A percentile compares a stretch with the other conserved stretches of the same genome.
These are phyloP conservation scores for Tetragonula clypearis DNA, from an alignment of 1,140 invertebrate species.

Conservation along the genomic window DNA sequence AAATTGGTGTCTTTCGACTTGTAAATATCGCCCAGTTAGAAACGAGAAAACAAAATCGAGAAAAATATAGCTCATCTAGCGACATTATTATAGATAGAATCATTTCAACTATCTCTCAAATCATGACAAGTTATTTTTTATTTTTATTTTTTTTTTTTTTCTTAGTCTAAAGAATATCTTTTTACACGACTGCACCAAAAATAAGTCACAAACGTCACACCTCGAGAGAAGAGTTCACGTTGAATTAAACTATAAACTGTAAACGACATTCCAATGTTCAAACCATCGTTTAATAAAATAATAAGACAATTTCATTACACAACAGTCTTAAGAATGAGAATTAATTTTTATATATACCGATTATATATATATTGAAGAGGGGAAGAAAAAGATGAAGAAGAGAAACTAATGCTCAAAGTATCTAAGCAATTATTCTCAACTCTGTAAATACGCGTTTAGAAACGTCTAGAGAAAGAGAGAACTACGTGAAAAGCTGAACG, in stretches of 20 bases:
- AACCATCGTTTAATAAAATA: background rate
- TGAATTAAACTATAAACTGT: background rate
- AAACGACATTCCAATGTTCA: background rate
- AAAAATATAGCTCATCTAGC: background rate
- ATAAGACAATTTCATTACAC: constrained; percentile 14
- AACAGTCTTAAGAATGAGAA: background rate
- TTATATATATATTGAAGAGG: background rate
- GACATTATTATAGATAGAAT: background rate
- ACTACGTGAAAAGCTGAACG: background rate
- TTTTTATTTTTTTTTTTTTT: too few relatives aligned
- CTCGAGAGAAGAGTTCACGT: constrained; percentile 4
- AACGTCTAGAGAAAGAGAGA: constrained; percentile 49
- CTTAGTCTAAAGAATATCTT: background rate
- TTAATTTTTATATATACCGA: constrained; percentile 6
- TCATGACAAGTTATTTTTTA: background rate
- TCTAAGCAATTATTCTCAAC: constrained; percentile 69
- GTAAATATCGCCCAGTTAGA: constrained; percentile 30
- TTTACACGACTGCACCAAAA: background rate
- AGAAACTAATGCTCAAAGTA: constrained; percentile 71
- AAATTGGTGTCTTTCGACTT: constrained; percentile 1
- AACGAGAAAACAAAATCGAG: background rate
- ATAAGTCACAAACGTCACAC: background rate
- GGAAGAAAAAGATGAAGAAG: background rate
- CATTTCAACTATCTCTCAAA: background rate
- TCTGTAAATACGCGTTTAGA: constrained; percentile 75